phyloP scores from a whole-genome alignment of 53 echinoderm and acorn worm species.

The Holothuria scabra region DNA sequence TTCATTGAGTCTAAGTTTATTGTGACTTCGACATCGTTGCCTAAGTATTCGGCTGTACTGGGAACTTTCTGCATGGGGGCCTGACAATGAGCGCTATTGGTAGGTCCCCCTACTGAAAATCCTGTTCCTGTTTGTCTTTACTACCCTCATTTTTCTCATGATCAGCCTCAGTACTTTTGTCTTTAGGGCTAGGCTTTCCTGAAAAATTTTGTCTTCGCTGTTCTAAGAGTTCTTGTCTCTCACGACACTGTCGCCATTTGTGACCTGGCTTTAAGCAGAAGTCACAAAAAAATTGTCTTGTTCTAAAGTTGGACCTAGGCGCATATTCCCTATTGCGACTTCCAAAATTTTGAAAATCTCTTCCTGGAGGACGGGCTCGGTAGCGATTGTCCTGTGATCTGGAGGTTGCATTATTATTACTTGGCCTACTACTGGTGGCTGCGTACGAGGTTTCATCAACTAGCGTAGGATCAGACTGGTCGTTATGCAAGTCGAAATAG shows the following conservation, averaged over 20 bases:
- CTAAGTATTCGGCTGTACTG: not conserved
- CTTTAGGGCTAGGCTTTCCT: no score
- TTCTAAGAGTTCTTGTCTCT: not conserved
- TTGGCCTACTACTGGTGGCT: no score
- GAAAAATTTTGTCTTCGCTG: no score
- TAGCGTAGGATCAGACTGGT: no score
- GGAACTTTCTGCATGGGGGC: not conserved
- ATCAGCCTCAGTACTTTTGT: no score
- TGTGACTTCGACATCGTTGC: not conserved
- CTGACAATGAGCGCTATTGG: slow-evolving; percentile 22
- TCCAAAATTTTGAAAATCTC: not conserved
- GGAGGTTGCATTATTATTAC: no score
- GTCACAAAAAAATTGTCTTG: slow-evolving; percentile 1
- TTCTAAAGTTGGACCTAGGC: not conserved
- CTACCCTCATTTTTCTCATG: no score
- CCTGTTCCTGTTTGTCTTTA: not conserved
- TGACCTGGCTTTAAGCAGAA: not conserved
- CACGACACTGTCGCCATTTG: slow-evolving; percentile 15
- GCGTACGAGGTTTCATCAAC: no score
- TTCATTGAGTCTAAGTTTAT: not conserved
- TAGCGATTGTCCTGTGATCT: not conserved
- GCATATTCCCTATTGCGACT: not conserved
- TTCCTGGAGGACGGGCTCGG: not conserved
- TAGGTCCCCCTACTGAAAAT: not conserved
- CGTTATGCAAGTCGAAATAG: no score